Conservation (phyloP, 2,797 vertebrate genomes). For the Sebastes flavidus region DNA sequence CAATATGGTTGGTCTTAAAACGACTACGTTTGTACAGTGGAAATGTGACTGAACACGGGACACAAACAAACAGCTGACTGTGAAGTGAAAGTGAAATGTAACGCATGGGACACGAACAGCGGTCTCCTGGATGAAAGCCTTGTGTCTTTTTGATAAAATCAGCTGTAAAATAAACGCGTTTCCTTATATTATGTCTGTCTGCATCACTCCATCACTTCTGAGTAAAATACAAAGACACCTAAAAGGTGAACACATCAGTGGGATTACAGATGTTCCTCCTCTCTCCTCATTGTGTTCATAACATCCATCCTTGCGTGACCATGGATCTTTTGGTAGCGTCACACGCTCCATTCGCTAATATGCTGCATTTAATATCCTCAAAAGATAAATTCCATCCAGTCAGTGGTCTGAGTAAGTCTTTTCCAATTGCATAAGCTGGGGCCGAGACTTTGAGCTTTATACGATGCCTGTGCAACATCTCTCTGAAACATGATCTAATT, state of each 20-base stretch:
- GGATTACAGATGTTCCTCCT: slow-evolving; percentile 35
- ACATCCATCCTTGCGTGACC: slow-evolving; percentile 61
- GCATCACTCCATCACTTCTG: neutral
- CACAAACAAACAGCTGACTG: no score
- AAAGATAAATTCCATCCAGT: slow-evolving; percentile 78
- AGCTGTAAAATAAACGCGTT: neutral
- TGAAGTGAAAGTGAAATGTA: no score
- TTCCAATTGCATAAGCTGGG: slow-evolving; percentile 65
- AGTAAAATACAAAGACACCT: slow-evolving; percentile 1
- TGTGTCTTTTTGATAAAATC: neutral
- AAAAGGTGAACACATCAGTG: neutral
- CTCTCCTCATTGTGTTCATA: slow-evolving; percentile 40
- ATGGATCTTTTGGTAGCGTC: slow-evolving; percentile 48
- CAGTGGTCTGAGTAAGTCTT: slow-evolving; percentile 75
- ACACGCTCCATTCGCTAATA: slow-evolving; percentile 74
- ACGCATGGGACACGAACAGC: no score
- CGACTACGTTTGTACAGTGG: no score
- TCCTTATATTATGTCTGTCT: neutral
- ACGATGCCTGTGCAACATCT: slow-evolving; percentile 33
- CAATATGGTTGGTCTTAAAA: no score
- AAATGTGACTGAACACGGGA: no score
- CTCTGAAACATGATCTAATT: slow-evolving; percentile 45
- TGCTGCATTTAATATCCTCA: slow-evolving; percentile 76
- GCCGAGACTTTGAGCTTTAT: slow-evolving; percentile 39
- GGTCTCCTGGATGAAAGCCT: no score